A percentile compares a stretch with the other conserved stretches of the same genome.
Evolutionary conservation across 2,113 vertebrate genomes (phyloP).

Genomic region (Scortum barcoo): DNA sequence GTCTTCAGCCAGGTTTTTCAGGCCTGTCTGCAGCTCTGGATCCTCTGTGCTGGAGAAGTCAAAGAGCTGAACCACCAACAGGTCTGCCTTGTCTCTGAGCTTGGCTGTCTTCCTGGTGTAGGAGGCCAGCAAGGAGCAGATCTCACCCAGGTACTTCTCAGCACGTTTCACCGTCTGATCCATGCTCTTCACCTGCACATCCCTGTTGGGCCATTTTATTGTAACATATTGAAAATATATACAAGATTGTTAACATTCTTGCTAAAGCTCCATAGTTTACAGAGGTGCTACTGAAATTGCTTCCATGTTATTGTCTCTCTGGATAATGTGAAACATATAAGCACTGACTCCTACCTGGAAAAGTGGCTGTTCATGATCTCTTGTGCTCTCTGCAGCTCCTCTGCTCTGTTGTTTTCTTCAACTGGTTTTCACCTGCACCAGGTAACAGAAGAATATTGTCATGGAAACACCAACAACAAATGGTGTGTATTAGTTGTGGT

Average conservation of each 20-base stretch:
- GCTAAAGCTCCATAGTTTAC: too few species aligned
- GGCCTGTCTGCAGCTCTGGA: conserved; percentile 65
- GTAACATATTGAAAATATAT: background rate
- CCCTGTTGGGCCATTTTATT: conserved; percentile 41
- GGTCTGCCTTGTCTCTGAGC: conserved; percentile 82
- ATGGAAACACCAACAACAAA: conserved; percentile 71
- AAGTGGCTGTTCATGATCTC: conserved; percentile 73
- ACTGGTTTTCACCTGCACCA: conserved; percentile 54
- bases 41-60: conserved; percentile 78
- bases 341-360: conserved; percentile 66
- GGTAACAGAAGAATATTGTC: conserved; percentile 63
- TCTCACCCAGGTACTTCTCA: conserved; percentile 82
- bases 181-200: conserved; percentile 77
- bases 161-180: conserved; percentile 73
- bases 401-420: conserved; percentile 23
- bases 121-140: conserved; percentile 82
- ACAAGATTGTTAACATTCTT: background rate
- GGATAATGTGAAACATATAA: background rate
- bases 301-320: background rate
- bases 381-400: background rate
- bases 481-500: background rate
- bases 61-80: conserved; percentile 79
- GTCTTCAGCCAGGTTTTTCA: conserved; percentile 84
- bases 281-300: background rate
- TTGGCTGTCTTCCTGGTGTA: conserved; percentile 83